Conservation (phyloP, 2,888 invertebrate species). For the Epinotia brunnichana region DNA sequence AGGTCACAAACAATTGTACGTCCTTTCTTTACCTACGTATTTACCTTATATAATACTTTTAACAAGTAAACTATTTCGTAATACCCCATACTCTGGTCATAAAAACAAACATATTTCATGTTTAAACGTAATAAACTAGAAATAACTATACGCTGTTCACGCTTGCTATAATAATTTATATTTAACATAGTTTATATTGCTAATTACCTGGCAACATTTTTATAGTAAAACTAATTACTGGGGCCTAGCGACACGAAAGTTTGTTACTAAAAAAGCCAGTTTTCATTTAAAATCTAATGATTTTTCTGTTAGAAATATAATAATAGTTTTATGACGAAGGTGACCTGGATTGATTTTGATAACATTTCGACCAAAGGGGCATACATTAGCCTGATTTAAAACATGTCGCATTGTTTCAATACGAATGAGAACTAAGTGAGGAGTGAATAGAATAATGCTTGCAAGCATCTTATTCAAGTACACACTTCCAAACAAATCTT, state of each 20-base stretch:
- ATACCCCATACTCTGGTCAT: neutral
- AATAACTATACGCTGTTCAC: conserved; percentile 14
- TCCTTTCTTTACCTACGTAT: no score
- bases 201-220: conserved; percentile 34
- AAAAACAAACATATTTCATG: conserved; percentile 19
- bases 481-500: no score
- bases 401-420: no score
- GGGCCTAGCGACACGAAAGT: conserved; percentile 14
- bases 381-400: no score
- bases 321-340: no score
- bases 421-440: no score
- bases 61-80: neutral
- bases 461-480: no score
- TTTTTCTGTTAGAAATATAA: neutral
- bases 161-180: conserved; percentile 28
- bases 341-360: no score
- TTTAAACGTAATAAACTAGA: conserved; percentile 15
- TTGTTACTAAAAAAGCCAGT: neutral
- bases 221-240: conserved; percentile 1
- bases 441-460: no score
- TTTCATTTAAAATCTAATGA: neutral
- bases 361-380: no score
- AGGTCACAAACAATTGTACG: no score
- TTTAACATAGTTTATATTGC: conserved; percentile 19
- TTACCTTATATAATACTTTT: no score